These are phyloP conservation scores for Polypterus senegalus DNA, from an alignment of 2,113 vertebrate genomes.

Conservation along the genomic window DNA sequence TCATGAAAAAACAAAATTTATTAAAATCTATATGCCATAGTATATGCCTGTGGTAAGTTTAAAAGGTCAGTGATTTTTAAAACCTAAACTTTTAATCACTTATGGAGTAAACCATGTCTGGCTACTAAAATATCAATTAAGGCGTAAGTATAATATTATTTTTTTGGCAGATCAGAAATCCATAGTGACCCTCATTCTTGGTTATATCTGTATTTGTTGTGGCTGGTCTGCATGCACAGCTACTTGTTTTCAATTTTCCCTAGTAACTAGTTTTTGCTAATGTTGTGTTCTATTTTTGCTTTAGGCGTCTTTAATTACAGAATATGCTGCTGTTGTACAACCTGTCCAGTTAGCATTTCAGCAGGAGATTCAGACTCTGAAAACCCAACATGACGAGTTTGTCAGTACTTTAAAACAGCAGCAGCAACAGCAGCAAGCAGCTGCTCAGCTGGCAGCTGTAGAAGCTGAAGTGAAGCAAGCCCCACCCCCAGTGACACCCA, in stretches of 20 bases:
- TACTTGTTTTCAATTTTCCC: background rate
- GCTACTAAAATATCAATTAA: too few species aligned
- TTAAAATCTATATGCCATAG: too few species aligned
- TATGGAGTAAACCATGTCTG: too few species aligned
- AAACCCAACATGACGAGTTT: slow-evolving; percentile 87
- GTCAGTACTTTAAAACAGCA: slow-evolving; percentile 70
- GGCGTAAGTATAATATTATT: too few species aligned
- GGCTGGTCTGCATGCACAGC: background rate
- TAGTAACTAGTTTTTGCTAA: too few species aligned
- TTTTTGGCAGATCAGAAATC: too few species aligned
- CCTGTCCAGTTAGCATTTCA: slow-evolving; percentile 88
- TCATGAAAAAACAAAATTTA: too few species aligned
- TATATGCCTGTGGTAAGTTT: too few species aligned
- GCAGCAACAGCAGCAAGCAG: slow-evolving; percentile 31
- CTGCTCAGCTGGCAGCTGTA: slow-evolving; percentile 27
- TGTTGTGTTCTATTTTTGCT: background rate
- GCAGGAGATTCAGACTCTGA: slow-evolving; percentile 85
- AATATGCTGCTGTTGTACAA: slow-evolving; percentile 77
- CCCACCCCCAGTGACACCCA: slow-evolving; percentile 20
- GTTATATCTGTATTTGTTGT: background rate
- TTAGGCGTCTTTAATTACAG: slow-evolving; percentile 81
- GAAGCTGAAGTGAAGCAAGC: slow-evolving; percentile 30
- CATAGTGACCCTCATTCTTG: too few species aligned
- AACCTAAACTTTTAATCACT: too few species aligned
- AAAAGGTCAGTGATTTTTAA: too few species aligned